Evolutionary conservation across 1,140 invertebrate genomes (phyloP).

Genomic region (Sminthurides bifidus): DNA sequence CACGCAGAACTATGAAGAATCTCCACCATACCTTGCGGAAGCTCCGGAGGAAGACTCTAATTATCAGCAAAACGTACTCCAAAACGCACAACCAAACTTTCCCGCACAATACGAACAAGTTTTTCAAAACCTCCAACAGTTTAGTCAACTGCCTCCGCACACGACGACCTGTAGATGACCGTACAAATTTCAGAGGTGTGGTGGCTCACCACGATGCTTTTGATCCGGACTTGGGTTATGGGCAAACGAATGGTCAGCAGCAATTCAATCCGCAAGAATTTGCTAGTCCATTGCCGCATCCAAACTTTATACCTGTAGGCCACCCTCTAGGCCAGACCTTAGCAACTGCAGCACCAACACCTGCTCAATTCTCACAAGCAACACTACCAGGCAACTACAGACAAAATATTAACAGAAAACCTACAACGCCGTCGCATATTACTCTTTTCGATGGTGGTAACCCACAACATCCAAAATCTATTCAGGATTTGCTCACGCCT

Average conservation of each 20-base stretch:
- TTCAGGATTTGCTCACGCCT: constrained; percentile 22
- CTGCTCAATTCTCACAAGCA: neutral
- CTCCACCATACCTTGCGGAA: neutral
- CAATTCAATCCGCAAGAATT: no score
- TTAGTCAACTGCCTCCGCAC: neutral
- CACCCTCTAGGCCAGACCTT: neutral
- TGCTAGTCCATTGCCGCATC: no score
- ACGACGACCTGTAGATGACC: neutral
- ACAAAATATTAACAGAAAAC: neutral
- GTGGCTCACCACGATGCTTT: constrained; percentile 10
- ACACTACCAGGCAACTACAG: neutral
- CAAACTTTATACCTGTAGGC: no score
- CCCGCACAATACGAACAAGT: constrained; percentile 1
- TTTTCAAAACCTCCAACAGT: neutral
- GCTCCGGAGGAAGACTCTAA: neutral
- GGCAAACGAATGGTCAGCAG: constrained; percentile 6
- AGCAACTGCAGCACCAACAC: neutral
- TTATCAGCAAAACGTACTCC: no score
- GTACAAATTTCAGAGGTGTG: constrained; percentile 2
- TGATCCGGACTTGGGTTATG: constrained; percentile 13
- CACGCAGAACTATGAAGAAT: neutral
- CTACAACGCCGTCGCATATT: constrained; percentile 2
- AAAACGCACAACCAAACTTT: neutral
- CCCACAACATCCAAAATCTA: constrained; percentile 19
- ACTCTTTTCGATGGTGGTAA: neutral